These are phyloP conservation scores for Petrolisthes manimaculis DNA, from an alignment of 2,888 invertebrate species.

Conservation along the genomic window DNA sequence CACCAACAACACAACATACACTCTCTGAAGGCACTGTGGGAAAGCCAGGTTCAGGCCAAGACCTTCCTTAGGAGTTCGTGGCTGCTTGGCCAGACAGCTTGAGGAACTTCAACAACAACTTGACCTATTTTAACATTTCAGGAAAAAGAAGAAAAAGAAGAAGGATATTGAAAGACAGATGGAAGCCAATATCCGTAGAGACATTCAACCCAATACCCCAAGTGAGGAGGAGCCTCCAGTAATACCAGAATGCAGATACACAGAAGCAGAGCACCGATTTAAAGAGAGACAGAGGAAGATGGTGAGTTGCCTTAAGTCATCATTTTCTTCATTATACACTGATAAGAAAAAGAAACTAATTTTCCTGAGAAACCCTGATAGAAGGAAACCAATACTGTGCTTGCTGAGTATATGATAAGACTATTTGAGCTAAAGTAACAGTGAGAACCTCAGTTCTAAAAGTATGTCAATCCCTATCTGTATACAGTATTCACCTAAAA, in stretches of 20 bases:
- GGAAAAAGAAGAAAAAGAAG: conserved; percentile 62
- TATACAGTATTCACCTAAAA: too few relatives aligned
- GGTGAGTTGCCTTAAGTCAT: conserved; percentile 30
- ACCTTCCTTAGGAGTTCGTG: too few relatives aligned
- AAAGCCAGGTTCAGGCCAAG: too few relatives aligned
- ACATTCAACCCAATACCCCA: neutral
- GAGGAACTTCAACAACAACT: too few relatives aligned
- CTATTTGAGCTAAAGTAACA: too few relatives aligned
- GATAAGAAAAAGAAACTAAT: neutral
- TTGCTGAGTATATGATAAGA: too few relatives aligned
- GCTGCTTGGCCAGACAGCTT: too few relatives aligned
- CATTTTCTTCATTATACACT: conserved; percentile 2
- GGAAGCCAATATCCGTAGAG: conserved; percentile 37
- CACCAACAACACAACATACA: too few relatives aligned
- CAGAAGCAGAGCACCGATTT: conserved; percentile 42
- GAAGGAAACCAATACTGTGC: too few relatives aligned
- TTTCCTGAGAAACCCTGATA: neutral
- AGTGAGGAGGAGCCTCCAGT: conserved; percentile 10
- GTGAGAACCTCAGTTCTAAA: too few relatives aligned
- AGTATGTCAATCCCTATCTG: too few relatives aligned
- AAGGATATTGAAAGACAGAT: conserved; percentile 47
- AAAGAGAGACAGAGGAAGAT: conserved; percentile 54
- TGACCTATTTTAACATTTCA: neutral
- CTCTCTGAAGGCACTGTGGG: too few relatives aligned
- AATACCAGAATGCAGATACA: conserved; percentile 15